Evolutionary conservation across 1,140 invertebrate genomes (phyloP).

Genomic region (Adelges cooleyi): DNA sequence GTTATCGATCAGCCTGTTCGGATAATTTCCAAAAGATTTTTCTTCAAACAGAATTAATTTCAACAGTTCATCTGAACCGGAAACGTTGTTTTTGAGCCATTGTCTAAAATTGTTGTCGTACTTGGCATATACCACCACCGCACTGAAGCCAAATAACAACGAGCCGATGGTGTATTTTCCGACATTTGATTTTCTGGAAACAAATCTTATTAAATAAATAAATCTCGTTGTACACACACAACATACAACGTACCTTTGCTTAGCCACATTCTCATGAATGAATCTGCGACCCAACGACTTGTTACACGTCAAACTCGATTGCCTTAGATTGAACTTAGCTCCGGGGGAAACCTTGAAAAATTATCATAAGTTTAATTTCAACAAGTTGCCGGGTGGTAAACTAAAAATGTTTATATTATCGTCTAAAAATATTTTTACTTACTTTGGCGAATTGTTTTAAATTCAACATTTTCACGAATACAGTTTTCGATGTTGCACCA

Average conservation of each 20-base stretch:
- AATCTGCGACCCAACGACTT: background rate
- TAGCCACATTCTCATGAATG: background rate
- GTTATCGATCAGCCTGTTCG: background rate
- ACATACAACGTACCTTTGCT: background rate
- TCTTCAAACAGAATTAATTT: constrained; percentile 57
- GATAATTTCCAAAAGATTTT: too few species aligned
- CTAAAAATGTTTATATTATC: background rate
- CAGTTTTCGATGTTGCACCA: too few species aligned
- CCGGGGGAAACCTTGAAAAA: background rate
- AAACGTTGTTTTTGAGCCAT: constrained; percentile 51
- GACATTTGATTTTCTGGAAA: background rate
- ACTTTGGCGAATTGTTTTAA: constrained; percentile 14
- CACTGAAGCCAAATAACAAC: constrained; percentile 40
- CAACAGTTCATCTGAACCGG: constrained; percentile 54
- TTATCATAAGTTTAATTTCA: background rate
- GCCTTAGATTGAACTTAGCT: background rate
- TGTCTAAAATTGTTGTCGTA: constrained; percentile 54
- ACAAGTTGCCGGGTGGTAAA: background rate
- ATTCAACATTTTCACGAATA: constrained; percentile 3
- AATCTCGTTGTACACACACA: background rate
- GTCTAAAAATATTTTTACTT: background rate
- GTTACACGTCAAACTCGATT: background rate
- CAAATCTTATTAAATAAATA: background rate
- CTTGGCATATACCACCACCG: constrained; percentile 48
- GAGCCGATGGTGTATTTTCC: constrained; percentile 9